Percentiles rank a stretch among this genome's conserved stretches.
phyloP scores from a whole-genome alignment of 1,140 invertebrate genomes.

The Anagrus nilaparvatae region DNA sequence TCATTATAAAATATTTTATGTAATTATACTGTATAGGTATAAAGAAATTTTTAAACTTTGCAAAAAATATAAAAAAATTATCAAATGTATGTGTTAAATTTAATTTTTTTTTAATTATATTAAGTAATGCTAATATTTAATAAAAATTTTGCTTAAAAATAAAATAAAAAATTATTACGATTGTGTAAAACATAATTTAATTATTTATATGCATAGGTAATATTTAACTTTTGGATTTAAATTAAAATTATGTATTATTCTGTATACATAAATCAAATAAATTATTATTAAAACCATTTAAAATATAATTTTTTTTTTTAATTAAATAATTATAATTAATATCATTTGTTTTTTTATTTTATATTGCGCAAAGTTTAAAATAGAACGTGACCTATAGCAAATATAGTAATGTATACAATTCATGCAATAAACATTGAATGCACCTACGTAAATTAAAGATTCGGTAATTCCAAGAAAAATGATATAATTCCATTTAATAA shows the following conservation, averaged over 20 bases:
- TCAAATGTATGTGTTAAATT: not conserved
- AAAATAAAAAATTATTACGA: not conserved
- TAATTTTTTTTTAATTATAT: too few relatives aligned
- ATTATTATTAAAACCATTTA: too few relatives aligned
- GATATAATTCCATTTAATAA: constrained; percentile 34
- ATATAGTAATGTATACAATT: too few relatives aligned
- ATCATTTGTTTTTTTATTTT: not conserved
- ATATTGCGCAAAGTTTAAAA: not conserved
- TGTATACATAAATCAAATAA: too few relatives aligned
- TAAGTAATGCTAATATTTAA: too few relatives aligned
- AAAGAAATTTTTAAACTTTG: too few relatives aligned
- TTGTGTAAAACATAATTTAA: not conserved
- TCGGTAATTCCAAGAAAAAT: constrained; percentile 36
- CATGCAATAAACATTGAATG: too few relatives aligned
- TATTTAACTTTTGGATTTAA: not conserved
- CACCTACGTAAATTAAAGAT: constrained; percentile 37
- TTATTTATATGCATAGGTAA: not conserved
- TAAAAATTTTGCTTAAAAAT: too few relatives aligned
- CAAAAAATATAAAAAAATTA: not conserved
- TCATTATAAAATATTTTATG: too few relatives aligned
- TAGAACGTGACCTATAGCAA: not conserved
- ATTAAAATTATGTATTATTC: not conserved
- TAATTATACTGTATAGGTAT: too few relatives aligned
- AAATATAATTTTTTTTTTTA: too few relatives aligned
- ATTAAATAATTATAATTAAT: too few relatives aligned